Evolutionary conservation across 1,140 invertebrate species (phyloP), one percentile per base, ranked within the genome.

Genomic region (Drosophila kohkoa): DNA sequence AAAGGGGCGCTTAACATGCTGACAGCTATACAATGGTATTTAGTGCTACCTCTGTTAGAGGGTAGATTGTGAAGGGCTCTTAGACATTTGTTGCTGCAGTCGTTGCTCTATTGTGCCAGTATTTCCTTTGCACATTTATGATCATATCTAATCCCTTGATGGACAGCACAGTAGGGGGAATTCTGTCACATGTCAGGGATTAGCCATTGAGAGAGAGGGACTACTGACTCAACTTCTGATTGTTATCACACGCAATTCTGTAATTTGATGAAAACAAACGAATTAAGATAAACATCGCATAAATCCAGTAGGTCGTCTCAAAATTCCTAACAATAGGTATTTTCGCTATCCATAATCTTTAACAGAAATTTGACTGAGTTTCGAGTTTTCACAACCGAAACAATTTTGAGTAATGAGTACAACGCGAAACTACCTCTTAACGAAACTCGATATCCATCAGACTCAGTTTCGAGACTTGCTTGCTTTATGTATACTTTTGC

Each of bases 211-310:
- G 51, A 52, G 38, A 69, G 55, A n/a, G 35, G 25, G 52, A 57
- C 54, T 57, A 13, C 52, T 64, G 67, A 63, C 71, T 63, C 81
- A 69, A 67, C 66, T 48, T 59, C 35, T 62, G 87, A 90, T 90
- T 90, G 82, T 90, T 90, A 90, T 90, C 87, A 75, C 87, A 87
- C 82, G 87, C 82, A 90, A 90, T 90, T 90, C 90, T 90, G 87
- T 90, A 90, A 90, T 90, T 88, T 90, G 87, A 90, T 90, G 87
- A 90, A 90, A 87, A 90, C 87, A 90, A 90, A 90, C 82, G 87
- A 90, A 87, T 90, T 90, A 90, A 87, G 82, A 90, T 90, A 90
- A 77, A 74, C 76, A 90, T 88, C 85, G 65, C 67, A 57, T 16
- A 68, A 82, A 83, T 83, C 69, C 83, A 71, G 79, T 87, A 83